Evolutionary conservation across 2,888 invertebrate genomes (phyloP).

Genomic region (Achlya flavicornis): DNA sequence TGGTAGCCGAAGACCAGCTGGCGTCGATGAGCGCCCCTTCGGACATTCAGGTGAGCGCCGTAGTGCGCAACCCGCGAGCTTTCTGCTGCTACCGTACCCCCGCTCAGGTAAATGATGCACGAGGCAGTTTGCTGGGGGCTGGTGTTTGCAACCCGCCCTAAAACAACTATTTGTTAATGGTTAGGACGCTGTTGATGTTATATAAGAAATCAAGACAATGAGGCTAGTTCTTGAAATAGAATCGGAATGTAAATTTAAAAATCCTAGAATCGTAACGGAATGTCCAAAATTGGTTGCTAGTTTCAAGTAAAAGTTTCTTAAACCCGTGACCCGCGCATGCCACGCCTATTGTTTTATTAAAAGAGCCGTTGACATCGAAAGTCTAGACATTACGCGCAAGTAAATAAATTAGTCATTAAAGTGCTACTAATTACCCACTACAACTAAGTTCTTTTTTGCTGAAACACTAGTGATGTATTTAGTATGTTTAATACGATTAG

Average conservation of each 20-base stretch:
- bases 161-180: not conserved
- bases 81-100: constrained; percentile 80
- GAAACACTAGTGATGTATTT: constrained; percentile 49
- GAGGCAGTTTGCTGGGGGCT: constrained; percentile 71
- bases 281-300: not conserved
- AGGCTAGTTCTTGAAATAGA: not conserved
- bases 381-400: constrained; percentile 69
- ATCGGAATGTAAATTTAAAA: not conserved
- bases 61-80: constrained; percentile 81
- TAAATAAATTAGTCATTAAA: constrained; percentile 72
- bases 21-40: constrained; percentile 85
- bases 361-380: constrained; percentile 59
- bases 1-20: constrained; percentile 95
- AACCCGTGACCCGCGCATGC: constrained; percentile 43
- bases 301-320: constrained; percentile 26
- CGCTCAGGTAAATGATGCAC: constrained; percentile 81
- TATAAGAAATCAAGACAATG: not conserved
- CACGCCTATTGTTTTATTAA: constrained; percentile 64
- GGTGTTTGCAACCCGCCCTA: constrained; percentile 26
- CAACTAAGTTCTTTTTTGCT: constrained; percentile 60
- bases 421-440: constrained; percentile 66
- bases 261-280: not conserved
- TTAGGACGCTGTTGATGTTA: not conserved
- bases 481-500: constrained; percentile 41
- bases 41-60: constrained; percentile 86